Conservation (phyloP, 2,888 invertebrate species). For the Yponomeuta sedellus region DNA sequence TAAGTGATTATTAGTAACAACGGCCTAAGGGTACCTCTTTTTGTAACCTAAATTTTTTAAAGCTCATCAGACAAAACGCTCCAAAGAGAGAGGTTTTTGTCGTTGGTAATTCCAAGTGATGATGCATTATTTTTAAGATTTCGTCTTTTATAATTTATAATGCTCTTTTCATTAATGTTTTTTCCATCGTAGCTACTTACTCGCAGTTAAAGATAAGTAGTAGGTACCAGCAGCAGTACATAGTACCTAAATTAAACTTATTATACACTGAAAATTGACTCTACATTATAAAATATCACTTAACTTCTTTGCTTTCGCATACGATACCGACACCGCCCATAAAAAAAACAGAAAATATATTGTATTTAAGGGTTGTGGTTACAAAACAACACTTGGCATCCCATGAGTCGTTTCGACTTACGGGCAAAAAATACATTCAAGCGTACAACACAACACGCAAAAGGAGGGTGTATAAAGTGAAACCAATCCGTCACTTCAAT, state of each 20-base stretch:
- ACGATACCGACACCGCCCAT: neutral
- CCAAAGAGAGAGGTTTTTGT: neutral
- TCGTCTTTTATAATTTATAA: neutral
- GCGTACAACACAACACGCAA: constrained; percentile 47
- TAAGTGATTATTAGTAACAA: constrained; percentile 65
- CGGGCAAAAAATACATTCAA: constrained; percentile 67
- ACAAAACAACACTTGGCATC: neutral
- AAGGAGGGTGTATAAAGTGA: constrained; percentile 53
- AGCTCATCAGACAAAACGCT: neutral
- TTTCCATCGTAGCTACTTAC: neutral
- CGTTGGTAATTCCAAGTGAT: constrained; percentile 5
- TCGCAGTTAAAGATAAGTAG: too few relatives aligned
- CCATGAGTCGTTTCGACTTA: constrained; percentile 49
- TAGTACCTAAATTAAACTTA: constrained; percentile 6
- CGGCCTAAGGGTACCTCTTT: constrained; percentile 14
- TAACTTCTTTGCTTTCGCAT: neutral
- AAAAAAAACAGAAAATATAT: neutral
- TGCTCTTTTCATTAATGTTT: neutral
- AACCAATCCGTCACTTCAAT: constrained; percentile 74
- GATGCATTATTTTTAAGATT: neutral
- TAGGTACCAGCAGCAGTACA: too few relatives aligned
- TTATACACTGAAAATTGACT: neutral
- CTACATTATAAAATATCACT: neutral
- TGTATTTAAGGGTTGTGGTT: neutral
- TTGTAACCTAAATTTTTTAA: constrained; percentile 13